Evolutionary conservation across 2,113 vertebrate species (phyloP), one percentile per base, ranked within the genome.

Genomic region (Grantiella picta): DNA sequence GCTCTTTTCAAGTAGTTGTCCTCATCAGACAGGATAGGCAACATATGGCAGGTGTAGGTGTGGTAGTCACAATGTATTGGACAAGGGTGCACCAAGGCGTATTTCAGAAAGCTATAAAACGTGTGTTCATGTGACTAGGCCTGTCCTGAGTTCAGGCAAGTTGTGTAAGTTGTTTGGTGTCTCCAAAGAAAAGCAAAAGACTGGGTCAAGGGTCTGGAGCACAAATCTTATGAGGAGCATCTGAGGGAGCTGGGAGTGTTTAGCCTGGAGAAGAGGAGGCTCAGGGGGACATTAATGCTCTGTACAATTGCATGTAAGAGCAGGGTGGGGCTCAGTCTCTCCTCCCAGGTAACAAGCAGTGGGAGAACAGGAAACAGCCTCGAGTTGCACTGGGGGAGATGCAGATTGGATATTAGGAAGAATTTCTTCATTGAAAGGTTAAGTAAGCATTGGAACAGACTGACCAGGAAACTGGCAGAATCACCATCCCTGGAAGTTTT

Each of bases 11-110:
- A 45, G 9, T 17, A 15, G 7, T 15, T 60, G 40, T 45, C 36
- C 78, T 57, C n/a, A 31, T 65, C 50, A 60, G 35, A 38, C 28
- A 47, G 7, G 11, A 21, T 14, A 23, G 36, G 13, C 25, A 27
- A 63, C 59, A 28, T 6, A 12, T 10, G n/a, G 5, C 50, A 53
- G 18, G 33, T 28, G 7, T 23, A 20, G 22, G 15, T 0, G 0
- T 61, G 73, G 21, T 45, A 38, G 45, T 47, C 29, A 3, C 22
- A 40, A 18, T 12, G 47, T 45, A 5, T 23, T 75, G 42, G 45
- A 78, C 21, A 35, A 36, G 12, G 17, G 10, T 42, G 5, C 40
- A 16, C 24, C 31, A n/a, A 72, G 45, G 45, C 28, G 2, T 53
- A 7, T 28, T 79, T 57, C 65, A 75, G 42, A 53, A 57, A 57